Base-by-base conservation (phyloP, 2,888 invertebrate species). In the Acleris laterana region DNA sequence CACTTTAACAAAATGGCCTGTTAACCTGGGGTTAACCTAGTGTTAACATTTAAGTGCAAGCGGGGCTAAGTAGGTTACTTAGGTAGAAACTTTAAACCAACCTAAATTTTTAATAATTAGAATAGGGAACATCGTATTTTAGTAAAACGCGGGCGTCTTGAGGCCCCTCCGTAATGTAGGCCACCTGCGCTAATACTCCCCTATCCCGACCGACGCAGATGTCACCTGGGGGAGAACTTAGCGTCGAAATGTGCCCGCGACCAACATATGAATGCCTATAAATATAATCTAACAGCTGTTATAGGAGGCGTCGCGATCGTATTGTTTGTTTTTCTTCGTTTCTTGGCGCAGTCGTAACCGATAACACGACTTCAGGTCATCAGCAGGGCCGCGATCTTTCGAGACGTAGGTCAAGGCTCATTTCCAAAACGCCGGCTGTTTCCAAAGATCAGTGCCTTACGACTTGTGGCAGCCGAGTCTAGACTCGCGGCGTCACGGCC, bases 331-430 rank as follows among this genome's bases (percentile, higher is more conserved):
- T 13, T 13, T 13, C 38, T 38, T 38, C 38, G 38, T 13, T 38
- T 38, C 13, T 13, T 38, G 38, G 13, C 38, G 13, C 13, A 38
- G 13, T 46, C 16, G n/a, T 46, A 46, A 46, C 16, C 46, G 17
- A 46, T n/a, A 46, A 17, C n/a, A 16, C n/a, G 13, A 9, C 0
- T 38, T 5, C 42, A 55, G 52, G 52, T 55, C 59, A 49, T 20
- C 25, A 20, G 49, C 46, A 44, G 51, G 48, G 59, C 55, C 59
- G 49, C 53, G 42, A 64, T 64, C 52, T 49, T 32, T 19, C 20
- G 48, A 52, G 52, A 38, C 48, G 59, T 64, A 60, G 59, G 64
- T 64, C 59, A 64, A 53, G 64, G 59, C 49, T 22, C 19, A 25
- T 52, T 52, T 48, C 46, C 38, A 52, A 52, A 17, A 20, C 32